Evolutionary conservation across 2,888 invertebrate species (phyloP).

Genomic region (Sceliomorpha sp.): DNA sequence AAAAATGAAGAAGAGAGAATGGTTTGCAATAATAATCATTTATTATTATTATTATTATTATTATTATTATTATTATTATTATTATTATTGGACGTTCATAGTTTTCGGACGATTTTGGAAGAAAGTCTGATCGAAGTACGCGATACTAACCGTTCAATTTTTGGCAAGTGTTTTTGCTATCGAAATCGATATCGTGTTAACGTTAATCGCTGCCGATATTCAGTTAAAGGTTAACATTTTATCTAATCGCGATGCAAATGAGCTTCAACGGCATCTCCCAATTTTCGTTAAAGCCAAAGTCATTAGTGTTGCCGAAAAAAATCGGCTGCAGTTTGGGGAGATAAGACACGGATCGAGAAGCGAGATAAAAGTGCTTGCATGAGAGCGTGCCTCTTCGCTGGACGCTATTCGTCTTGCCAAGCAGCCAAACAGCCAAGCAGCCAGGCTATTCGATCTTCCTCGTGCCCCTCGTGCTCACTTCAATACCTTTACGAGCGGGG

Average conservation of each 20-base stretch:
- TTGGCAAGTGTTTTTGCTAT: no score
- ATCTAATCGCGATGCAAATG: conserved; percentile 47
- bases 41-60: no score
- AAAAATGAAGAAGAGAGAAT: no score
- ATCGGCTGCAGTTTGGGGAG: conserved; percentile 27
- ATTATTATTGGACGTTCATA: no score
- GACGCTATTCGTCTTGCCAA: conserved; percentile 38
- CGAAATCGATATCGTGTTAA: background rate
- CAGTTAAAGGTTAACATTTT: conserved; percentile 22
- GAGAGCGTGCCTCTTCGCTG: conserved; percentile 32
- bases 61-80: no score
- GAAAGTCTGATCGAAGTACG: no score
- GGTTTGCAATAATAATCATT: no score
- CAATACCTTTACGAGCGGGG: conserved; percentile 50
- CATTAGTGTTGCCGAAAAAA: conserved; percentile 41
- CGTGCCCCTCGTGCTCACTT: no score
- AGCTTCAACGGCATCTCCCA: conserved; percentile 38
- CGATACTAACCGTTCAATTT: no score
- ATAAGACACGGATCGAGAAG: conserved; percentile 34
- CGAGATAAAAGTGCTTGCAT: conserved; percentile 28
- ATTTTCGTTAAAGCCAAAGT: conserved; percentile 30
- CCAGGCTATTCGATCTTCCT: no score
- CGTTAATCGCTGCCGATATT: conserved; percentile 13
- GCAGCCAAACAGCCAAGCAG: no score
- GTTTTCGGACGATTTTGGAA: no score